Evolutionary conservation across 2,888 invertebrate species (phyloP).

Genomic region (Epirrita christyi): DNA sequence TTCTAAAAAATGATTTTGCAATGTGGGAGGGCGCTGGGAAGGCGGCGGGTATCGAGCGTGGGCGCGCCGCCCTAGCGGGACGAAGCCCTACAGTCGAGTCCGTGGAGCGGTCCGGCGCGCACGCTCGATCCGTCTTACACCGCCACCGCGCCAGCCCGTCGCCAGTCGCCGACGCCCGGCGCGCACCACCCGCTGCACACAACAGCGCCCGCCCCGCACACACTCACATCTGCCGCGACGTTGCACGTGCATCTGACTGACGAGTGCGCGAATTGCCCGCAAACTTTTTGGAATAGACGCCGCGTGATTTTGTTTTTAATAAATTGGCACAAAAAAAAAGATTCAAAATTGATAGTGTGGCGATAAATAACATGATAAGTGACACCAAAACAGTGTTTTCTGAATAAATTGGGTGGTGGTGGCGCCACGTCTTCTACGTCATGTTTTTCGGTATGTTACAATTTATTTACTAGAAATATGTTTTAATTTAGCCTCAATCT

Average conservation of each 20-base stretch:
- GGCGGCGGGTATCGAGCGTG: conserved; percentile 81
- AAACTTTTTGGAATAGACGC: conserved; percentile 32
- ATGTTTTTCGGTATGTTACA: conserved; percentile 74
- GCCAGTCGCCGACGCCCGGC: conserved; percentile 37
- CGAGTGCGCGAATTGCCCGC: conserved; percentile 11
- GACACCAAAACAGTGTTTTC: conserved; percentile 69
- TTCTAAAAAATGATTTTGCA: conserved; percentile 73
- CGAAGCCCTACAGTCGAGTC: conserved; percentile 78
- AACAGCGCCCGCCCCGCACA: conserved; percentile 1
- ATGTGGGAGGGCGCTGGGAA: conserved; percentile 79
- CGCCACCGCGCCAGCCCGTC: conserved; percentile 39
- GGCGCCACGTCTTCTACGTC: conserved; percentile 69
- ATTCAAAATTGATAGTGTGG: conserved; percentile 59
- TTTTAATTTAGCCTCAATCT: not conserved
- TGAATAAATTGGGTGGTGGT: conserved; percentile 68
- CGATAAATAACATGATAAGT: conserved; percentile 70
- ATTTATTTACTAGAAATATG: conserved; percentile 8
- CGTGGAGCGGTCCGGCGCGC: conserved; percentile 65
- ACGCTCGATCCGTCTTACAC: conserved; percentile 52
- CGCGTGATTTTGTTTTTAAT: conserved; percentile 8
- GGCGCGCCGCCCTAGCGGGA: conserved; percentile 78
- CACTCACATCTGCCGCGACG: conserved; percentile 12
- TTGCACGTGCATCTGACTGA: conserved; percentile 24
- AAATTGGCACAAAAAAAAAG: conserved; percentile 44
- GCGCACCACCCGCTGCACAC: conserved; percentile 32